A percentile compares a stretch with the other conserved stretches of the same genome.
Evolutionary conservation across 2,888 invertebrate genomes (phyloP).

Genomic region (Latrodectus elegans): DNA sequence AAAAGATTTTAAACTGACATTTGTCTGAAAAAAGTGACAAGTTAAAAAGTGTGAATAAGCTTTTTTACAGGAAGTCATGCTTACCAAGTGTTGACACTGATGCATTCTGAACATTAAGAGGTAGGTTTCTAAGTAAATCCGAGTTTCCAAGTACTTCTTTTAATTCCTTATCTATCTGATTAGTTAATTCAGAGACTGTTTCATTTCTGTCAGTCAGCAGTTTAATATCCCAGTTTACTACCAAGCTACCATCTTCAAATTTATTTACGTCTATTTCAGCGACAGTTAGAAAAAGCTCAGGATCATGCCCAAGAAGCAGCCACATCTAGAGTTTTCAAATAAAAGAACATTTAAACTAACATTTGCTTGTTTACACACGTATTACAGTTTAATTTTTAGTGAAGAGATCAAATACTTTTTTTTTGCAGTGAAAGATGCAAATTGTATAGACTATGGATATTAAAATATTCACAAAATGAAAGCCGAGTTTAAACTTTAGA

Average conservation of each 20-base stretch:
- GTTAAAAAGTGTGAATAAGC: too few relatives aligned
- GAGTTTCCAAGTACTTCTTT: conserved; percentile 4
- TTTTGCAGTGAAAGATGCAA: too few relatives aligned
- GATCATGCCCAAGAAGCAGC: conserved; percentile 14
- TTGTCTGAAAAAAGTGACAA: too few relatives aligned
- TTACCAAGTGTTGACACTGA: background rate
- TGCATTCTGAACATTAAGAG: conserved; percentile 37
- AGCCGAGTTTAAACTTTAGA: too few relatives aligned
- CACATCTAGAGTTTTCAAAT: conserved; percentile 5
- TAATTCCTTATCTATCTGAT: background rate
- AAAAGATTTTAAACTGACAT: too few relatives aligned
- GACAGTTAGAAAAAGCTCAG: background rate
- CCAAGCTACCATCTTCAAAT: conserved; percentile 38
- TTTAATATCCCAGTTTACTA: conserved; percentile 13
- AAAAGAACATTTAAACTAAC: background rate
- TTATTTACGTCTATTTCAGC: conserved; percentile 19
- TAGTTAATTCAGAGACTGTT: background rate
- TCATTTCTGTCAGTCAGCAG: background rate
- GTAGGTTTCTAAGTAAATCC: background rate
- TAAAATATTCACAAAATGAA: too few relatives aligned
- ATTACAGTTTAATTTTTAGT: too few relatives aligned
- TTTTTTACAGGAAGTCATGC: background rate
- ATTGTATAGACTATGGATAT: too few relatives aligned
- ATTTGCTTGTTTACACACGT: background rate
- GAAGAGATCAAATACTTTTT: too few relatives aligned